phyloP scores from a whole-genome alignment of 2,113 vertebrate species.

The Brachypteracias leptosomus region DNA sequence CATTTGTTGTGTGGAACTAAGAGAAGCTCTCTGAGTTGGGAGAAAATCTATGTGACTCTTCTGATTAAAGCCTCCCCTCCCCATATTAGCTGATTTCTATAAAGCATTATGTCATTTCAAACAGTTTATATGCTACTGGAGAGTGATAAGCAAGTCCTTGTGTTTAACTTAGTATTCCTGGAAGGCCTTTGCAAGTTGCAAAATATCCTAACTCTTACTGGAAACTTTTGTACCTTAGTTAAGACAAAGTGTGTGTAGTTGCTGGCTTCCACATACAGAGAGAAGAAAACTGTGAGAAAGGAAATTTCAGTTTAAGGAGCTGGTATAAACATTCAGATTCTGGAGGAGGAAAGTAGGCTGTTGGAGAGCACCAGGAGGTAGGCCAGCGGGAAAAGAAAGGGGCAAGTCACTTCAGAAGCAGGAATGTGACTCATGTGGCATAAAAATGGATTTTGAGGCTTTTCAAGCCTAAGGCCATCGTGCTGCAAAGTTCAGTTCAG shows the following conservation, averaged over 20 bases:
- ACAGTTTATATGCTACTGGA: neutral
- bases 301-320: neutral
- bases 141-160: neutral
- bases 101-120: neutral
- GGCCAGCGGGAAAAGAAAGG: neutral
- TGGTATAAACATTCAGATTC: neutral
- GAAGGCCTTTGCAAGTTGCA: neutral
- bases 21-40: neutral
- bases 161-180: neutral
- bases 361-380: neutral
- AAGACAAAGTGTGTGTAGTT: neutral
- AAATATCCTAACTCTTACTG: neutral
- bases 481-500: neutral
- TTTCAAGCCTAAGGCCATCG: neutral
- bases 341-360: neutral
- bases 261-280: neutral
- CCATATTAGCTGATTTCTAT: neutral
- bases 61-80: neutral
- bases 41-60: neutral
- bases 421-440: accelerated
- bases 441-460: neutral
- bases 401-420: neutral
- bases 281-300: neutral
- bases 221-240: neutral
- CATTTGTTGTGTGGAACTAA: neutral